Evolutionary conservation across 2,888 invertebrate genomes (phyloP), one percentile per base, ranked within the genome.

Genomic region (Ypsolopha scabrella): DNA sequence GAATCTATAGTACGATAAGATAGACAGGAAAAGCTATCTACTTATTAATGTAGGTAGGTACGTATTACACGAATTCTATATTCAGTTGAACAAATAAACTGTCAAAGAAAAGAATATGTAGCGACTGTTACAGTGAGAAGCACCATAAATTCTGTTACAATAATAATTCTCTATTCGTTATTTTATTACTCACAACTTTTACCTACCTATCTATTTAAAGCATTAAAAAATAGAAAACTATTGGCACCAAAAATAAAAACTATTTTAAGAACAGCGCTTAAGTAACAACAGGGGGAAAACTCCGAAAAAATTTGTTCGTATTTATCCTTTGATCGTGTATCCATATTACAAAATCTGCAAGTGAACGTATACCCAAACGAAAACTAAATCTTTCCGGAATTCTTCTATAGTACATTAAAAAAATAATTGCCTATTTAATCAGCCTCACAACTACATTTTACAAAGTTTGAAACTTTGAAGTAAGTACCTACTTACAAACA

Each of bases 231-330:
- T 46, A 51, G 38, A 71, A 66, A 72, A 62, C 57, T 59, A 80
- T 81, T 82, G 82, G 80, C 82, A 82, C 80, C 75, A 75, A 45
- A 75, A 75, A 75, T 65, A 63, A 68, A 75, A 70, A 61, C 62
- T 64, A 62, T 57, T 57, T 51, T 50, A 11, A 11, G 33, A 33
- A 33, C 45, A 24, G 45, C 45, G 45, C 45, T 24, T 45, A 38
- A n/a, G 9, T 38, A 38, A 24, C 24, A 24, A 24, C 24, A 24
- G 24, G 24, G 24, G 24, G 24, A 24, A n/a, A 24, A 24, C 24
- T 24, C 24, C 24, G 24, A 24, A 24, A 24, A 24, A 4, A 24
- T 3, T 24, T 3, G 24, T 24, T 24, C 24, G 24, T 24, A 24
- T 24, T 24, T 24, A 24, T 2, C 2, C 2, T 3, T 2, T 3